A percentile compares a stretch with the other conserved stretches of the same genome.
Conservation (phyloP, 2,888 invertebrate genomes). For the Slavum lentiscoides region DNA sequence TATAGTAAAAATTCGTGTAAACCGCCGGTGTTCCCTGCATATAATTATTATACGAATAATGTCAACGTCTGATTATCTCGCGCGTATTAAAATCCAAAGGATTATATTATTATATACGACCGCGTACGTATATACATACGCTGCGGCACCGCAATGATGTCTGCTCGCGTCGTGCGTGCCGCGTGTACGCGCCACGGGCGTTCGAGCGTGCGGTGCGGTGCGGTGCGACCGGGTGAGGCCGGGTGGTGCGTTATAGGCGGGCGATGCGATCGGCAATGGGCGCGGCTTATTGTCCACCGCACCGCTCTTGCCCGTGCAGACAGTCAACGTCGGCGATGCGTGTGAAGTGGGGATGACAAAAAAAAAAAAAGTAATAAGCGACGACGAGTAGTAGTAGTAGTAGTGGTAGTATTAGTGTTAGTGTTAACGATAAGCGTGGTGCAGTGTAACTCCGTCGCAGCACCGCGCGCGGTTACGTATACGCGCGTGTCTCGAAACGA, state of each 20-base stretch:
- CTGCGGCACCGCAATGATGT: neutral
- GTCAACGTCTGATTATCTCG: too few species aligned
- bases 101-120: too few species aligned
- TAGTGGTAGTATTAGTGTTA: too few species aligned
- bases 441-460: neutral
- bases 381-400: too few species aligned
- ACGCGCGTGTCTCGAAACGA: too few species aligned
- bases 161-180: neutral
- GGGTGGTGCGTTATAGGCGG: constrained; percentile 29
- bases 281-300: constrained; percentile 20
- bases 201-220: neutral
- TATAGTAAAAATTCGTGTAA: too few species aligned
- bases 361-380: too few species aligned
- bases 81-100: too few species aligned
- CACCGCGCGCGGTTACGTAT: neutral
- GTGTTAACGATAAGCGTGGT: too few species aligned
- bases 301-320: neutral
- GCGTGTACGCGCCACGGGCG: neutral
- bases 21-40: too few species aligned
- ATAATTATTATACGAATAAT: too few species aligned
- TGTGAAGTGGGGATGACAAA: too few species aligned
- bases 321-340: neutral
- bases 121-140: neutral
- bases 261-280: constrained; percentile 29
- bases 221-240: neutral